phyloP scores from a whole-genome alignment of 2,113 vertebrate genomes.

The Osmerus mordax region DNA sequence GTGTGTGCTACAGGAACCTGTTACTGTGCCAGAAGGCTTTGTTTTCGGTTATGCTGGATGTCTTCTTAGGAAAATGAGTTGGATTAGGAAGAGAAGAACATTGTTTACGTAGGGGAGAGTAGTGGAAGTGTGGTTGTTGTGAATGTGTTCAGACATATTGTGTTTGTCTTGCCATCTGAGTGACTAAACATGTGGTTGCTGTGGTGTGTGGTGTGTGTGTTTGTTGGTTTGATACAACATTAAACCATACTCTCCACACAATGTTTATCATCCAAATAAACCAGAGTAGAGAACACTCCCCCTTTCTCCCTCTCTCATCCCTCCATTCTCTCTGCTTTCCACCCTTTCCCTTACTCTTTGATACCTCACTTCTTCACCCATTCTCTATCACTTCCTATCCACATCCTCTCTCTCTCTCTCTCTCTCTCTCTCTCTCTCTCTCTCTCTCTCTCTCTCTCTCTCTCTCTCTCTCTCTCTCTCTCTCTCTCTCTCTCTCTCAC shows the following conservation, averaged over 20 bases:
- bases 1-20: not conserved
- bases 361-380: not conserved
- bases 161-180: not conserved
- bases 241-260: too few species aligned
- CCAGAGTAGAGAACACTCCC: too few species aligned
- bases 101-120: not conserved
- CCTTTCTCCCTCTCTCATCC: too few species aligned
- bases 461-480: not conserved
- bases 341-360: slow-evolving; percentile 7
- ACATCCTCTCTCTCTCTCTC: not conserved
- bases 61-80: slow-evolving; percentile 17
- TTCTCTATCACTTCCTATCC: not conserved
- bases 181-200: not conserved
- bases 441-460: not conserved
- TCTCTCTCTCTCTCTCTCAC: not conserved
- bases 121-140: not conserved
- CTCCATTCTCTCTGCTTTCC: slow-evolving; percentile 1
- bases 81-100: not conserved
- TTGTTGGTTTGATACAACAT: not conserved
- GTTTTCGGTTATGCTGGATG: not conserved
- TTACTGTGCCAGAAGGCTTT: not conserved
- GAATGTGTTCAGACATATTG: not conserved
- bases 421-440: too few species aligned
- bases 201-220: slow-evolving; percentile 15
- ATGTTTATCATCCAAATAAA: too few species aligned